Evolutionary conservation across 2,888 invertebrate species (phyloP), one percentile per base, ranked within the genome.

Genomic region (Dicranocentrus wangi): DNA sequence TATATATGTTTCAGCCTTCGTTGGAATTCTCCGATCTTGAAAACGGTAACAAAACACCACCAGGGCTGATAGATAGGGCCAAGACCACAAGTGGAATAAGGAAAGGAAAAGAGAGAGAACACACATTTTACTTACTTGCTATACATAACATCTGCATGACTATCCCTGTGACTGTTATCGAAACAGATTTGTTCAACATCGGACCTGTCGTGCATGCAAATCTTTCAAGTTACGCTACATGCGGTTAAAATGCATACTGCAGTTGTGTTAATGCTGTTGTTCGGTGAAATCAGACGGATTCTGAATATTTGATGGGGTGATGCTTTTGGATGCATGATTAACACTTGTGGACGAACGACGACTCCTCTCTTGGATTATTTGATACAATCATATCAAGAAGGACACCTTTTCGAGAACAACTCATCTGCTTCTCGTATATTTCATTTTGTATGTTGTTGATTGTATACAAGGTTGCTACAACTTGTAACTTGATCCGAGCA

Each of bases 181-280:
- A 17, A 17, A 60, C 19, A 61, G 39, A 73, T 73, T 73, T 73
- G 63, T 73, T 73, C 73, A 61, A 32, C 17, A 61, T 39, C n/a
- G 27, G 53, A 73, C 53, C 73, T 73, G 73, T 53, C 73, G 55
- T 65, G 73, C 73, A 73, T 73, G 73, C 73, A 73, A 73, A 73
- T 73, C 73, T 72, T 19, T 25, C 28, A n/a, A 47, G 8, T 7
- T 39, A 39, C 13, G 7, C 13, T 39, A 8, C 13, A 8, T 39
- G 8, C 13, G 39, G 39, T 13, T 13, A 39, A 39, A 13, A 8
- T 39, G 7, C 8, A 39, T 7, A 39, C 8, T 8, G 39, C 8
- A 39, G 39, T 39, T 8, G 13, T 39, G 13, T 39, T 7, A 8
- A 39, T 39, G 39, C 13, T 39, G 13, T 39, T 39, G 39, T 39